Conservation (phyloP, 2,888 invertebrate species). For the Cryptus armator region DNA sequence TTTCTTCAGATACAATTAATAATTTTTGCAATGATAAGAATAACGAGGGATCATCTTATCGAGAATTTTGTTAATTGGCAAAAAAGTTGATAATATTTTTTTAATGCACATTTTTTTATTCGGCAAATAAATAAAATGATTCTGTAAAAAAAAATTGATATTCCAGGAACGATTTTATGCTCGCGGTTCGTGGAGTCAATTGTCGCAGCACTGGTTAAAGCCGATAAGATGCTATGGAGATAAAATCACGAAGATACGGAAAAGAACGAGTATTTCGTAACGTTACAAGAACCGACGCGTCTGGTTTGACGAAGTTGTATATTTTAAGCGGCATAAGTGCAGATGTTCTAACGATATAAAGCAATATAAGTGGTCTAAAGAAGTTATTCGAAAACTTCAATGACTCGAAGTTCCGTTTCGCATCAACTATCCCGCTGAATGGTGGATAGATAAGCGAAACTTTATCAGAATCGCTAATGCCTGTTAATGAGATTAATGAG, state of each 20-base stretch:
- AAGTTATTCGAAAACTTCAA: not conserved
- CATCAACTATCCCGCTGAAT: constrained; percentile 91
- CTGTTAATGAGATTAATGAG: constrained; percentile 89
- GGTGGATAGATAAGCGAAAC: constrained; percentile 90
- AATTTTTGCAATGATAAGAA: not conserved
- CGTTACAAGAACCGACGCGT: not conserved
- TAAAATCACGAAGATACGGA: constrained; percentile 1
- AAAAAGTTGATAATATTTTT: not conserved
- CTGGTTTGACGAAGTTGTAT: not conserved
- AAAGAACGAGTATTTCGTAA: not conserved
- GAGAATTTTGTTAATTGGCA: not conserved
- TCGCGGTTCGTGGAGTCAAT: constrained; percentile 1
- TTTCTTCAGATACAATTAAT: not conserved
- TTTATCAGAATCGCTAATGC: constrained; percentile 86
- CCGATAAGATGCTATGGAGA: constrained; percentile 45
- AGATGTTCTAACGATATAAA: not conserved
- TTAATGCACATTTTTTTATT: not conserved
- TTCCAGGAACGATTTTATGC: constrained; percentile 12
- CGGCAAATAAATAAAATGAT: not conserved
- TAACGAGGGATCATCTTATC: not conserved
- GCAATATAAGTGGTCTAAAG: too few relatives aligned
- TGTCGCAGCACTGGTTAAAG: not conserved
- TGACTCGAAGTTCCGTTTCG: constrained; percentile 85
- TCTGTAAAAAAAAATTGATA: not conserved
- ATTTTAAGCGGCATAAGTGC: not conserved